Evolutionary conservation across 2,888 invertebrate genomes (phyloP), one percentile per base, ranked within the genome.

Genomic region (Pantelozetes paolii): DNA sequence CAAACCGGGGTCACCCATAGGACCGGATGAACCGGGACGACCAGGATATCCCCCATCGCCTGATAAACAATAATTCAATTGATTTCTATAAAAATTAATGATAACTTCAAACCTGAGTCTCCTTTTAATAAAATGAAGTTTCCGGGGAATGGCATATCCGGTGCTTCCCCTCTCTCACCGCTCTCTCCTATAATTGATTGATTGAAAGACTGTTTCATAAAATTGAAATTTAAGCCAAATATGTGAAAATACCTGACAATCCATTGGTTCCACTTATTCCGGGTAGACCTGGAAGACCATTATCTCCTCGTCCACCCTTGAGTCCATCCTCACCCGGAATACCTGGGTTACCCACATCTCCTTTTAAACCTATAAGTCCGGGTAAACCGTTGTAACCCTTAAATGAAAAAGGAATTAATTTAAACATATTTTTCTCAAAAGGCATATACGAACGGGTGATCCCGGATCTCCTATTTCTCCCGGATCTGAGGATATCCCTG

Each of bases 1-100:
- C 18, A 70, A 54, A 8, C 93, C 93, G 13, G 89, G 86, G 54
- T 85, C 84, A 77, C 92, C 74, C 30, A 36, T 69, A 2, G 28
- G 70, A 42, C 48, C 80, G 1, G 83, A 82, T 18, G 79, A 75
- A 71, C 90, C 90, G 67, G 82, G 82, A 18, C 78, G 78, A 67
- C 81, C 77, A 71, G 75, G 32, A 48, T 77, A 75, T 70, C 81
- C 81, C 28, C 73, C 74, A 5, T 76, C 36, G 8, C 81, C 82
- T 32, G 75, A 70, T 30, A 67, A 18, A 32, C 72, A 36, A 36
- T 36, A 36, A 36, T 36, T 36, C 5, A 9, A 36, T 36, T 36
- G 36, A 36, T 36, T 36, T 36, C 36, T 5, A 36, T 36, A 36
- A n/a, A n/a, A n/a, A n/a, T n/a, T n/a, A n/a, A n/a, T n/a, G n/a